A percentile compares a stretch with the other conserved stretches of the same genome.
These are phyloP conservation scores for Scaptomyza caliginosa DNA, from an alignment of 2,888 invertebrate species.

Conservation along the genomic window DNA sequence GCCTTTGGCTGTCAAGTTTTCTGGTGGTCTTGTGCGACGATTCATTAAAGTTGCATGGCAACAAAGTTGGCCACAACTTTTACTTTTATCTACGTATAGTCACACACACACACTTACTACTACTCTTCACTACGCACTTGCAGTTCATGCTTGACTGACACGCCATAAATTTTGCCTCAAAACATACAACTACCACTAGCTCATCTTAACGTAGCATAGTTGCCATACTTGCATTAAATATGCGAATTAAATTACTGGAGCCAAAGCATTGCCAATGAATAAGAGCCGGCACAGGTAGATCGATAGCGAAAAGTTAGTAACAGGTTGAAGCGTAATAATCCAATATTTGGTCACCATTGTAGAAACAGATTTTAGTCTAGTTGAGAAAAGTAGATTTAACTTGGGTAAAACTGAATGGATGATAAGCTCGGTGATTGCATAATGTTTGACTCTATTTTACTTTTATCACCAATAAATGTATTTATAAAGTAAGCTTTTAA, in stretches of 20 bases:
- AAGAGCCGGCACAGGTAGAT: slow-evolving; percentile 21
- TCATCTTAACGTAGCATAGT: slow-evolving; percentile 11
- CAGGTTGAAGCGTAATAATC: neutral
- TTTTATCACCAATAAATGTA: too few species aligned
- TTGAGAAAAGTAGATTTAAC: neutral
- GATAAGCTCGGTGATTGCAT: too few species aligned
- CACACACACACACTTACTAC: neutral
- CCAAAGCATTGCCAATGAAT: slow-evolving; percentile 34
- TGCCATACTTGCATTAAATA: slow-evolving; percentile 51
- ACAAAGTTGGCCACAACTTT: slow-evolving; percentile 66
- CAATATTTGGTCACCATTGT: neutral
- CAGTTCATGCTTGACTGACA: slow-evolving; percentile 41
- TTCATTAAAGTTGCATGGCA: slow-evolving; percentile 76
- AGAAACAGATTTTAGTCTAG: neutral
- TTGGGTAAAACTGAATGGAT: neutral
- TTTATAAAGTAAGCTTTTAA: neutral
- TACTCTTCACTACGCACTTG: neutral
- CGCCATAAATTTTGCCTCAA: slow-evolving; percentile 50
- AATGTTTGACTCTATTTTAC: too few species aligned
- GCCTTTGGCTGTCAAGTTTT: slow-evolving; percentile 70
- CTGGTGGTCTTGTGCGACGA: slow-evolving; percentile 55
- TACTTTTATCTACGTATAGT: slow-evolving; percentile 33
- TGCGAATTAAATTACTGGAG: slow-evolving; percentile 66
- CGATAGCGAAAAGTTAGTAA: neutral
- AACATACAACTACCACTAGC: neutral